Base-by-base conservation (phyloP, 1,140 invertebrate species). In the Araneus ventricosus region DNA sequence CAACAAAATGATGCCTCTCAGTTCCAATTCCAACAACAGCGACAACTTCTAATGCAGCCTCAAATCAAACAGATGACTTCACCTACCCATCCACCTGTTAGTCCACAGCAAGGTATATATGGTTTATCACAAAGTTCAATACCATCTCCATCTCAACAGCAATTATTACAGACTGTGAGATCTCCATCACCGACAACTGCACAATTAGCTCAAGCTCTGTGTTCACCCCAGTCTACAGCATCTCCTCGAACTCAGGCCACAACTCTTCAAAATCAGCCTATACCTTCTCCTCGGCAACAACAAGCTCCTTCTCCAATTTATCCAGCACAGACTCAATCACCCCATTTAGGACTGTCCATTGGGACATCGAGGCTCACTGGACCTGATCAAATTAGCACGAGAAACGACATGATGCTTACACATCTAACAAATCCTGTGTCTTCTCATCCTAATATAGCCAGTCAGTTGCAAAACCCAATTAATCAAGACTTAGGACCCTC, bases 161-260 rank as follows among this genome's bases (percentile, higher is more conserved):
- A 97, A 94, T 95, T 97, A 94, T 97, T 97, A 96, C 97, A 97
- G 94, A 97, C 97, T 93, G 97, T 98, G 5, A 96, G 97, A 87
- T 97, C 97, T 94, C 98, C 97, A 70, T 97, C 97, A 41, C 97
- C 97, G 6, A 97, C 97, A 57, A 61, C 86, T 84, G 57, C 92
- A 27, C 94, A 94, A 57, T 41, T 93, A 61, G 88, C 85, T 52
- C 94, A 93, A 86, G 88, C 88, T 20, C 82, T 94, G 17, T 34
- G 97, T 90, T 97, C 97, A 94, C 97, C 97, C 17, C 97, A 97
- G 95, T 97, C 97, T 39, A 97, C 97, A 95, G 97, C 97, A 2
- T 98, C 97, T 39, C 97, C 97, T 0, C 96, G 97, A 88, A 95
- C 95, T 94, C 95, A 95, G 45, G 75, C 85, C 86, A 97, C 97